A percentile compares a stretch with the other conserved stretches of the same genome.
phyloP scores from a whole-genome alignment of 1,140 invertebrate genomes.

The Penaeus japonicus region DNA sequence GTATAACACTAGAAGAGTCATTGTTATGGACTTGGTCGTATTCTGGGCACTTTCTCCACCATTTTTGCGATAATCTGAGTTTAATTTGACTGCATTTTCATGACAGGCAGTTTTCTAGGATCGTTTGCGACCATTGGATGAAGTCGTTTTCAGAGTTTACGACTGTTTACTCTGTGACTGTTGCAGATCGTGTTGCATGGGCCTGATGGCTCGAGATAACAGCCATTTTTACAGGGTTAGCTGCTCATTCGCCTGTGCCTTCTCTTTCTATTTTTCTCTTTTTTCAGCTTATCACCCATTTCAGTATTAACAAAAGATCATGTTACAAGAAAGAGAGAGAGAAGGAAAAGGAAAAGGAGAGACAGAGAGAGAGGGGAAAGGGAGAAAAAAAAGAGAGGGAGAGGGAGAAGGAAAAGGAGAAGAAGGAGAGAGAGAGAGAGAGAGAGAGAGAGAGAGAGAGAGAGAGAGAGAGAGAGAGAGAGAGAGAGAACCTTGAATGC shows the following conservation, averaged over 20 bases:
- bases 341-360: neutral
- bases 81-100: neutral
- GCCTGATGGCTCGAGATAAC: neutral
- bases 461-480: neutral
- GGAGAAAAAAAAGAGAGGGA: neutral
- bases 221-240: neutral
- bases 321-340: neutral
- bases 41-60: too few species aligned
- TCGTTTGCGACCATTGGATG: neutral
- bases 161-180: conserved; percentile 10
- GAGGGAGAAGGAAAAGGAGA: neutral
- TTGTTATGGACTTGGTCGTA: too few species aligned
- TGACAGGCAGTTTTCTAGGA: neutral
- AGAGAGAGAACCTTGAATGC: too few species aligned
- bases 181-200: neutral
- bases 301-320: too few species aligned
- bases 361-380: neutral
- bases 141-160: conserved; percentile 18
- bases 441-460: neutral
- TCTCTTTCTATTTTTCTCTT: neutral
- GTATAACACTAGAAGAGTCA: too few species aligned
- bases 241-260: too few species aligned
- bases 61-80: too few species aligned
- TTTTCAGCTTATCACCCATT: neutral
- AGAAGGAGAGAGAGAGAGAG: neutral